Percentiles rank a stretch among this genome's conserved stretches.
phyloP scores from a whole-genome alignment of 2,888 invertebrate genomes.

The Toxonevra muliebris region DNA sequence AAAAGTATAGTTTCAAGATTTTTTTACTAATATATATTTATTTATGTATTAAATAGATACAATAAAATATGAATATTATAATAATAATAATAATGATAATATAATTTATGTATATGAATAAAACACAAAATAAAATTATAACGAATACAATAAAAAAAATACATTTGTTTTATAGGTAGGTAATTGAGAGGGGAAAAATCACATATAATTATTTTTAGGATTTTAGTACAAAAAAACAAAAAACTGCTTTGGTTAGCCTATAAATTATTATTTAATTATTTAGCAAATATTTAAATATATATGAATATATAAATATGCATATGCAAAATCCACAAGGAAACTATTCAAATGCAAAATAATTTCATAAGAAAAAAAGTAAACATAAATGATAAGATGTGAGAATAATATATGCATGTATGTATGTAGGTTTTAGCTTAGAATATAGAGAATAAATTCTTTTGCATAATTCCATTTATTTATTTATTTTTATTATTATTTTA shows the following conservation, averaged over 20 bases:
- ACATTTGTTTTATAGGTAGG: too few species aligned
- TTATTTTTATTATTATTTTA: background rate
- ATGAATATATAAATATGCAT: constrained; percentile 1
- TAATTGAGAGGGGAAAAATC: too few species aligned
- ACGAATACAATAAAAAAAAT: too few species aligned
- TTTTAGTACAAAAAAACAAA: constrained; percentile 1
- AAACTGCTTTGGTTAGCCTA: constrained; percentile 21
- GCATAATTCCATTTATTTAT: constrained; percentile 17
- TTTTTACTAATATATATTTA: constrained; percentile 20
- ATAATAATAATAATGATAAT: constrained; percentile 31
- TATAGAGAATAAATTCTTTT: constrained; percentile 23
- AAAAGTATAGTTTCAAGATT: constrained; percentile 28
- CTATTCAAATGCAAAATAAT: background rate
- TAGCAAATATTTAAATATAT: constrained; percentile 7
- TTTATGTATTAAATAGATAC: constrained; percentile 28
- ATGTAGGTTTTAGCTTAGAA: background rate
- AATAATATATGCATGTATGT: background rate
- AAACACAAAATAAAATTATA: too few species aligned
- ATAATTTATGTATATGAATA: background rate
- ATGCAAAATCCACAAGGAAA: background rate
- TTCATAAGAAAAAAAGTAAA: too few species aligned
- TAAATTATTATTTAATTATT: constrained; percentile 11
- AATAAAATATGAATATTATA: constrained; percentile 34
- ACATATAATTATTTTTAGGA: too few species aligned
- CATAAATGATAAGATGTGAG: too few species aligned